Percentiles rank a stretch among this genome's conserved stretches.
Evolutionary conservation across 2,797 vertebrate genomes (phyloP).

Genomic region (Pogoniulus pusillus): DNA sequence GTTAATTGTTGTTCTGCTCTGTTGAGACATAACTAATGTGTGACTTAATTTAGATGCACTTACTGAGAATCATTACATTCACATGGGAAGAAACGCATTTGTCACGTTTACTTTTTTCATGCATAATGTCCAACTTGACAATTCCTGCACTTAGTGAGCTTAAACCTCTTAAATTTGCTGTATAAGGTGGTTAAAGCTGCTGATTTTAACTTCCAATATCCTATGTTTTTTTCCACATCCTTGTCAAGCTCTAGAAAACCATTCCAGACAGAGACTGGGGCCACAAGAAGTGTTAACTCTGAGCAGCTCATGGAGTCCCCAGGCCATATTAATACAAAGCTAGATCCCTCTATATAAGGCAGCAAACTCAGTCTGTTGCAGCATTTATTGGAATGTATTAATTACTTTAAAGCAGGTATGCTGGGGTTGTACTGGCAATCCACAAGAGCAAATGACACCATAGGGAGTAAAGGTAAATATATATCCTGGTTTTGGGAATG

Average conservation of each 20-base stretch:
- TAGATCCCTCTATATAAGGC: not conserved
- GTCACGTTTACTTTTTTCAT: not conserved
- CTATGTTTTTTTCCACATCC: not conserved
- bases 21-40: constrained; percentile 9
- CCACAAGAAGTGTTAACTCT: not conserved
- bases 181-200: constrained; percentile 12
- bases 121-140: not conserved
- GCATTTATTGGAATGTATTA: not conserved
- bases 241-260: not conserved
- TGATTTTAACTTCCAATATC: not conserved
- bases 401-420: not conserved
- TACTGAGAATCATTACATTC: not conserved
- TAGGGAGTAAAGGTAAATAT: not conserved
- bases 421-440: not conserved
- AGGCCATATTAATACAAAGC: not conserved
- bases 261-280: not conserved
- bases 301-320: not conserved
- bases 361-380: not conserved
- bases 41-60: constrained; percentile 9
- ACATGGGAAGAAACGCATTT: constrained; percentile 11
- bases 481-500: not conserved
- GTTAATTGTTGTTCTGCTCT: constrained; percentile 15
- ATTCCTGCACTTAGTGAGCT: not conserved
- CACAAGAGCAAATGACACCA: not conserved
- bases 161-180: constrained; percentile 25